phyloP scores from a whole-genome alignment of 2,888 invertebrate species.

The Lucinisca nassula region DNA sequence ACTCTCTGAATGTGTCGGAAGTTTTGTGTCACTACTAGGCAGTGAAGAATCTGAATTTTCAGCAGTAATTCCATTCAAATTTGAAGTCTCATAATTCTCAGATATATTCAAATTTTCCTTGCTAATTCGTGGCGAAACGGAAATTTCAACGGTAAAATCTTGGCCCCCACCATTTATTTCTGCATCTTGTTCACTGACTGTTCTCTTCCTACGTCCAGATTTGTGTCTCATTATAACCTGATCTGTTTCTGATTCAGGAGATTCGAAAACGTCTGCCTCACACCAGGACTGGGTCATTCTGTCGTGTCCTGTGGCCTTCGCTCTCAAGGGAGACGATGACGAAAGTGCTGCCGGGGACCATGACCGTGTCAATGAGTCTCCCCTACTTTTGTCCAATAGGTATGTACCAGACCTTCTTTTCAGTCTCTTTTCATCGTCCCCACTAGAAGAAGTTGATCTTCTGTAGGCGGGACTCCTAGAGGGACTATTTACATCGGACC shows the following conservation, averaged over 20 bases:
- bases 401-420: constrained; percentile 82
- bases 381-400: constrained; percentile 71
- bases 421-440: constrained; percentile 76
- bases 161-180: neutral
- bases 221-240: neutral
- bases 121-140: constrained; percentile 28
- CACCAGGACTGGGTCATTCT: constrained; percentile 74
- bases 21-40: neutral
- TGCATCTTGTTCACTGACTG: neutral
- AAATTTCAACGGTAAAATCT: constrained; percentile 25
- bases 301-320: constrained; percentile 27
- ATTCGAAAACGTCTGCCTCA: constrained; percentile 63
- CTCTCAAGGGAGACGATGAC: constrained; percentile 44
- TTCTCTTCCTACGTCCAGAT: neutral
- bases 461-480: constrained; percentile 69
- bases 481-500: constrained; percentile 68
- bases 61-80: constrained; percentile 23
- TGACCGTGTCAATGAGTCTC: constrained; percentile 59
- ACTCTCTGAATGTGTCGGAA: constrained; percentile 18
- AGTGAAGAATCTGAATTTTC: neutral
- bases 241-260: neutral
- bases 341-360: constrained; percentile 64
- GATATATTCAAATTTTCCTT: neutral
- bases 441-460: constrained; percentile 71
- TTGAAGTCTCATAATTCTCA: constrained; percentile 26